Base-by-base conservation (phyloP, 2,888 invertebrate species). In the Sympetrum striolatum region DNA sequence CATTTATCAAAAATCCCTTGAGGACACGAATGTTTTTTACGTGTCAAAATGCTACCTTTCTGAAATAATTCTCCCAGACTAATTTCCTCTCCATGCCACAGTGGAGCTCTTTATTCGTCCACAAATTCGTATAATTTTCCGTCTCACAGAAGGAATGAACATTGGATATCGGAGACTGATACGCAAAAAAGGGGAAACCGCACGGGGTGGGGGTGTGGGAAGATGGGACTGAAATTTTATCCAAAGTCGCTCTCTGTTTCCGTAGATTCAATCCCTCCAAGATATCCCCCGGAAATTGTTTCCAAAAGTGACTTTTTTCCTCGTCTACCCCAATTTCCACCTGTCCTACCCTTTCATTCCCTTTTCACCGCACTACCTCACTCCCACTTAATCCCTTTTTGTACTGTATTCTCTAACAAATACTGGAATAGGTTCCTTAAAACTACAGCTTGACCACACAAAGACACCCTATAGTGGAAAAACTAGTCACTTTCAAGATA, bases 41-140 rank as follows among this genome's bases (percentile, higher is more conserved):
- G 22, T 22, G 31, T 73, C 73, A 25, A 64, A 64, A n/a, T n/a
- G 10, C 64, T 64, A 25, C 25, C 31, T 31, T 73, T 73, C 73
- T 15, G 5, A 25, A 73, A 31, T 31, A 73, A 25, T 73, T 31
- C 15, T n/a, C 15, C 22, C 73, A 31, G 25, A 73, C 73, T 31
- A 73, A 73, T 73, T 73, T 31, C 6, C 73, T 73, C 31, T 73
- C 82, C 82, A 73, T 31, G 82, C 82, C 35, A 35, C 53, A 53
- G 35, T 58, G n/a, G 8, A 48, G 35, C 53, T 82, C 82, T 58
- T 82, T 31, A 31, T 58, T 22, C 58, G 22, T 58, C 15, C 82
- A 58, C 80, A 80, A 44, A 82, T 44, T 53, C 82, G 53, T 58
- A 82, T 58, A 58, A 82, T 82, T 82, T 82, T 58, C 35, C 14